Conservation (phyloP, 2,113 vertebrate species). For the Oceanites oceanicus region DNA sequence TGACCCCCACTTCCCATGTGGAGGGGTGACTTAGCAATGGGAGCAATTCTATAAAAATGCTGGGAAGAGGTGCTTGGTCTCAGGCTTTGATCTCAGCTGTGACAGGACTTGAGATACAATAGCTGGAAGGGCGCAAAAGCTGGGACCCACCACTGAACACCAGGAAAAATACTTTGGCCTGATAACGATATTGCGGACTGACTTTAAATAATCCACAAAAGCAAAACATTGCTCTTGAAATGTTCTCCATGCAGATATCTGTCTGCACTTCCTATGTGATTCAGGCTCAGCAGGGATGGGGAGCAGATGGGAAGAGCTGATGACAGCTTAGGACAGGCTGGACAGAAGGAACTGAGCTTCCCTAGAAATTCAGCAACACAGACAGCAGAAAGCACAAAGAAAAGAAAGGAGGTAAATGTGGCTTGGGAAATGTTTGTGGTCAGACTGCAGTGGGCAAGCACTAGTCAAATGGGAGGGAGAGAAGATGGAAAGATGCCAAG, state of each 20-base stretch:
- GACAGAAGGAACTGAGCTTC: background rate
- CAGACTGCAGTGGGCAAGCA: background rate
- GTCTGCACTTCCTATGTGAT: background rate
- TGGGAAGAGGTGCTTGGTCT: background rate
- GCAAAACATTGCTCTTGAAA: background rate
- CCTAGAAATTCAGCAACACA: background rate
- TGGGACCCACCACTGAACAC: background rate
- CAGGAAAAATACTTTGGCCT: background rate
- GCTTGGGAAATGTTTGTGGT: background rate
- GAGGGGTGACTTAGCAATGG: background rate
- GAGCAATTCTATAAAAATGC: background rate
- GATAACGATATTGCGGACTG: background rate
- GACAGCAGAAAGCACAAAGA: background rate
- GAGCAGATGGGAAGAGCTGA: background rate
- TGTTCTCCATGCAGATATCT: background rate
- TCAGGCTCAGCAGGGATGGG: background rate
- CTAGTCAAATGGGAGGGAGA: background rate
- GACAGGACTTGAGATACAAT: background rate
- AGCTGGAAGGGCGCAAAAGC: background rate
- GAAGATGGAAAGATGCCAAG: background rate
- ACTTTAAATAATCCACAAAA: background rate
- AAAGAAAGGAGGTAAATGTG: background rate
- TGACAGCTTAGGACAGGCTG: background rate
- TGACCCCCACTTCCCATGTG: accelerated
- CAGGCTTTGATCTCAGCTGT: background rate